Evolutionary conservation across 1,140 invertebrate genomes (phyloP), one percentile per base, ranked within the genome.

Genomic region (Drosophila leontia): DNA sequence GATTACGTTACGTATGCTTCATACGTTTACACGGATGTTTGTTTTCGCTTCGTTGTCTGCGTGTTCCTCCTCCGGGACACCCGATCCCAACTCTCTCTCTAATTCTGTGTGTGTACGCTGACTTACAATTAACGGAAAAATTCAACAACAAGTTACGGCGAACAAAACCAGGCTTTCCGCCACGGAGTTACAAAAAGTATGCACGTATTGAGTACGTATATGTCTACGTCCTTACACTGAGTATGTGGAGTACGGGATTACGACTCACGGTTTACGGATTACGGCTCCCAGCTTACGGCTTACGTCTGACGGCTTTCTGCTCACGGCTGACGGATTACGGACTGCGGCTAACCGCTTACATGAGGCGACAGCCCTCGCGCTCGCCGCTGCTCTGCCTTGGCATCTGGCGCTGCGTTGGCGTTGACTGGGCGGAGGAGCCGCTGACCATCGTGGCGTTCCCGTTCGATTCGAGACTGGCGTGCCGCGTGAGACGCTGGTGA

Each of bases 381-480:
- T 90, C 84, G 1, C 77, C 67, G 44, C 84, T 80, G 32, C 55
- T 48, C 9, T 76, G 84, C 12, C 81, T 56, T 17, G 74, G 81
- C 60, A 59, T 11, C 34, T 78, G 74, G 32, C 83, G 69, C 29
- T 67, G 69, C 8, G 86, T 82, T 41, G 85, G 81, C 67, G 81
- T 78, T 9, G 78, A 71, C 37, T 90, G 85, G 32, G 84, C 61
- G 1, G 80, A 71, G 41, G 74, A 82, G 13, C 70, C 51, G 65
- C 62, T 19, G 23, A 34, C 57, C 29, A 34, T 17, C 39, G 75
- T 41, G 7, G 64, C 34, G 15, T 68, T 75, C 6, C 77, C 78
- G 45, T 81, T 88, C 7, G 85, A 88, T 62, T 88, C 85, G 34
- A 88, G 68, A 26, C 85, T 90, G 29, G 78, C 81, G 35, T 88